phyloP scores from a whole-genome alignment of 2,797 vertebrate genomes.

The Fratercula arctica region DNA sequence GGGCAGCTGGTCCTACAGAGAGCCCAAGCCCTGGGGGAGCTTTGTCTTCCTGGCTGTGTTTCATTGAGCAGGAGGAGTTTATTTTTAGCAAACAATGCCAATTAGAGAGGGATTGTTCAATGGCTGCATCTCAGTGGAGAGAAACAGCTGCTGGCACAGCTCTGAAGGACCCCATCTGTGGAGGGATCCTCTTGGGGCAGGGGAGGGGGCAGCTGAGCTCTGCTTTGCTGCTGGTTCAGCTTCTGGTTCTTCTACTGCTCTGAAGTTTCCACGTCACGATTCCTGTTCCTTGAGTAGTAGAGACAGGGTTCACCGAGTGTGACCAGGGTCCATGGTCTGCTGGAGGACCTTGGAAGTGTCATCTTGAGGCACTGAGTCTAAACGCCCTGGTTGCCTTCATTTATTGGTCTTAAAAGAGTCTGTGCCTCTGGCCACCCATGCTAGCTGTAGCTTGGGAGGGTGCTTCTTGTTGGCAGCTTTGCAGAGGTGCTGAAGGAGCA shows the following conservation, averaged over 20 bases:
- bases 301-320: neutral
- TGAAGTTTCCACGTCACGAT: neutral
- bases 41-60: neutral
- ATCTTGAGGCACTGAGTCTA: neutral
- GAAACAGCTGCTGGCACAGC: neutral
- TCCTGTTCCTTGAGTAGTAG: neutral
- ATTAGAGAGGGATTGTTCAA: conserved; percentile 48
- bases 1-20: neutral
- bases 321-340: neutral
- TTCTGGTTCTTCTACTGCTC: neutral
- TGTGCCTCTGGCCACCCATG: neutral
- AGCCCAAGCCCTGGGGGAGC: neutral
- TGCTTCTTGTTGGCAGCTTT: neutral
- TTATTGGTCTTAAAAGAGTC: neutral
- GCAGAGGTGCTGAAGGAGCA: neutral
- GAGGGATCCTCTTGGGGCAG: neutral
- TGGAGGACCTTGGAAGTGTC: neutral
- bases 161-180: neutral
- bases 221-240: neutral
- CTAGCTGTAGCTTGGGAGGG: neutral
- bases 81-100: conserved; percentile 63
- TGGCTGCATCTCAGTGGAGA: neutral
- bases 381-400: neutral
- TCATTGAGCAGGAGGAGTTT: neutral
- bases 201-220: neutral